Conservation (phyloP, 2,113 vertebrate genomes). For the Ursus arctos region DNA sequence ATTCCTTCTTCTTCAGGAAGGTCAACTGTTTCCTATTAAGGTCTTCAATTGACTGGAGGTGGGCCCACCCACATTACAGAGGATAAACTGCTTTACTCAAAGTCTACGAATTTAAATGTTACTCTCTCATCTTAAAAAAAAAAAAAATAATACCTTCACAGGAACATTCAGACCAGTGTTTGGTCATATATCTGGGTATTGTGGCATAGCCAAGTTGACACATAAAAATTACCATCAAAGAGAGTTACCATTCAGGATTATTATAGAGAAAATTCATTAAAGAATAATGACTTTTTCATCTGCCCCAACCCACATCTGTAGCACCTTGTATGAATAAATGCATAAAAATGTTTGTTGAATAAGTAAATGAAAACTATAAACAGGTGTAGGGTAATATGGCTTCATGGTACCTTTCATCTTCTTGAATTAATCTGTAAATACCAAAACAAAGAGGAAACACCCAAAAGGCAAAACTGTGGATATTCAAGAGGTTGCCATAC, state of each 20-base stretch:
- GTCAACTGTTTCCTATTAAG: not conserved
- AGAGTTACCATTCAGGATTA: not conserved
- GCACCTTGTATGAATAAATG: not conserved
- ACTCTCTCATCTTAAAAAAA: not conserved
- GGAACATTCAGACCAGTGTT: not conserved
- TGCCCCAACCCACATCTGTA: not conserved
- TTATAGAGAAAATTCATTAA: not conserved
- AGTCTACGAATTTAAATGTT: not conserved
- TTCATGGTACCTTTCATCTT: not conserved
- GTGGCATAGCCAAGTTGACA: not conserved
- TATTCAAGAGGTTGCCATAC: not conserved
- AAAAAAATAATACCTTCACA: not conserved
- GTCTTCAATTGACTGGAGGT: not conserved
- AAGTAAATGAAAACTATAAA: not conserved
- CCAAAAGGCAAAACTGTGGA: not conserved
- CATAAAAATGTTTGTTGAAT: not conserved
- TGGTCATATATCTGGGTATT: not conserved
- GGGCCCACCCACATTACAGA: not conserved
- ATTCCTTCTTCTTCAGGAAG: not conserved
- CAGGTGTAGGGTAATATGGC: not conserved
- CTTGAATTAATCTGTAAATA: constrained; percentile 21
- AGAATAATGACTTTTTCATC: not conserved
- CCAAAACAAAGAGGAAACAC: not conserved
- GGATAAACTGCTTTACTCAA: not conserved
- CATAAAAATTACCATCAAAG: not conserved